Evolutionary conservation across 2,113 vertebrate genomes (phyloP), one percentile per base, ranked within the genome.

Genomic region (Tragelaphus strepsiceros): DNA sequence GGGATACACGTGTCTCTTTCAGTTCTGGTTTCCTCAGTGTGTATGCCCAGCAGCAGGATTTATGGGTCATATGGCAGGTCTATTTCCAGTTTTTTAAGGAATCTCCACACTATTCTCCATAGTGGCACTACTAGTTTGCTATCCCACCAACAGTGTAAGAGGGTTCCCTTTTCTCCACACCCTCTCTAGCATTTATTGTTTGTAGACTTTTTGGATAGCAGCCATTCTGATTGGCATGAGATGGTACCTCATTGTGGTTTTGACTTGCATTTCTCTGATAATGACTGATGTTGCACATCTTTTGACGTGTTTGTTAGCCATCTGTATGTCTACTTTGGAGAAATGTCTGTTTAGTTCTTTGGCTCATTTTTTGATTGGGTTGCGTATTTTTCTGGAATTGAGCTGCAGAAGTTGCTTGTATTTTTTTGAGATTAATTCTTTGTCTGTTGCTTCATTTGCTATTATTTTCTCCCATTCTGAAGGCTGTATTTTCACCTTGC

Each of bases 161-260:
- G 64, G 32, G 2, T n/a, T 67, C 64, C 32, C 17, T 67, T 67
- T 67, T 35, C 64, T 67, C 32, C 64, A 67, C 9, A 67, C 32
- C 64, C 64, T 67, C 64, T 67, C 16, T 16, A 19, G 32, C 32
- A 35, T 19, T 67, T 67, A n/a, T 19, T 67, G 32, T 1, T 67
- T 67, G 64, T 67, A 67, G 64, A 67, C 64, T 67, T 67, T 35
- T 35, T 67, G 4, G 6, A 67, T 35, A 67, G 64, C 32, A 67
- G 17, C 8, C 64, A n/a, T 67, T 67, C 8, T 10, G 32, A 67
- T 9, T 4, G 9, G 32, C 1, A 0, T 21, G 32, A 21, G 8
- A 67, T 35, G 64, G 17, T 67, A 21, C 32, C 64, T 21, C 32
- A 67, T 67, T 67, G 32, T 67, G 64, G 64, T 35, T 35, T 35